Evolutionary conservation across 92 coral and sea anemone species (phyloP).

Genomic region (Paragorgia papillata): DNA sequence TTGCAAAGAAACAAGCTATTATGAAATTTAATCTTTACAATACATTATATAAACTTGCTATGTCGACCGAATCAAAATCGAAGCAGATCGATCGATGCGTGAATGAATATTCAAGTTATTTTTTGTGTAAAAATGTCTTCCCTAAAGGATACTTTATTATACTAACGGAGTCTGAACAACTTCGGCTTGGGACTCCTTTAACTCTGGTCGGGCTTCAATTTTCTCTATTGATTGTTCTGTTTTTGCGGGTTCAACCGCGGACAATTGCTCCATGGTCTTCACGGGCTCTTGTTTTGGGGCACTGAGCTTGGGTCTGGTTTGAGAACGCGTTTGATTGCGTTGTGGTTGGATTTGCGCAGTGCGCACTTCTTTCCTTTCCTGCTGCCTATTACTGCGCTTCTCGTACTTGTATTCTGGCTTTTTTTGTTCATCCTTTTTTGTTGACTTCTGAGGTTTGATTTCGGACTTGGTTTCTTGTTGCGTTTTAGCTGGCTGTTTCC

Average conservation of each 20-base stretch:
- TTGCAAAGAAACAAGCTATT: constrained; percentile 12
- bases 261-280: constrained; percentile 13
- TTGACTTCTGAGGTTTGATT: constrained; percentile 47
- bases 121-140: constrained; percentile 5
- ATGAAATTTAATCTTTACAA: constrained; percentile 39
- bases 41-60: constrained; percentile 27
- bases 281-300: constrained; percentile 18
- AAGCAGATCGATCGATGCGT: neutral
- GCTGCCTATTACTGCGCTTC: constrained; percentile 6
- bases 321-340: constrained; percentile 30
- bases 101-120: neutral
- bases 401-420: constrained; percentile 8
- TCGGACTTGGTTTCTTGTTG: constrained; percentile 14
- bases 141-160: neutral
- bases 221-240: constrained; percentile 2
- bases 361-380: constrained; percentile 23
- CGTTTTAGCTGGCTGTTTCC: constrained; percentile 3
- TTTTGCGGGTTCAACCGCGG: constrained; percentile 18
- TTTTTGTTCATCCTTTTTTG: constrained; percentile 36
- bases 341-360: constrained; percentile 43
- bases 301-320: constrained; percentile 20
- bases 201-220: neutral
- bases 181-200: neutral
- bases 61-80: constrained; percentile 4
- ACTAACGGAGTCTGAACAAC: neutral